Percentiles rank a stretch among this genome's conserved stretches.
These are phyloP conservation scores for Dasyornis broadbenti DNA, from an alignment of 2,113 vertebrate genomes.

Conservation along the genomic window DNA sequence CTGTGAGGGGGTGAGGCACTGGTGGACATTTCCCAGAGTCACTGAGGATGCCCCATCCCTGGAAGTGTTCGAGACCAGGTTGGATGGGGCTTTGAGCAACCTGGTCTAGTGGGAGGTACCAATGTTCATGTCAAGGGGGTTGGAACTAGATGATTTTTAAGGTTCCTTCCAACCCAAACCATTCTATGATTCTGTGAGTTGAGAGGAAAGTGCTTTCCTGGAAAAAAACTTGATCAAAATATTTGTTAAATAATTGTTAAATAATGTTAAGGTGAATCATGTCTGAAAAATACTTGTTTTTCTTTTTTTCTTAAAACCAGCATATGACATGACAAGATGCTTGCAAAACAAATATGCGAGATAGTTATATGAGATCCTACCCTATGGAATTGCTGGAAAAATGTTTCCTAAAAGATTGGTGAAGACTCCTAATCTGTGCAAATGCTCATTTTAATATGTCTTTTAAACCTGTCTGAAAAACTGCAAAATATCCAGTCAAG, in stretches of 20 bases:
- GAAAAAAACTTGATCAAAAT: no score
- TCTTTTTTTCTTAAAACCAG: neutral
- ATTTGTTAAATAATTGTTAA: neutral
- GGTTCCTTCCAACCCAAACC: neutral
- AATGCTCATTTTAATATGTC: neutral
- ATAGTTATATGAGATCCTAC: neutral
- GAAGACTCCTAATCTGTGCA: neutral
- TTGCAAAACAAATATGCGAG: neutral
- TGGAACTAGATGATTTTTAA: neutral
- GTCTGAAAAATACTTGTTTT: rapidly evolving
- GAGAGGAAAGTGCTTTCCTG: neutral
- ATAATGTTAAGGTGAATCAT: neutral
- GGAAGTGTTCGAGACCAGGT: neutral
- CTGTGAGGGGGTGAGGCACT: neutral
- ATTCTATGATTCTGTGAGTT: neutral
- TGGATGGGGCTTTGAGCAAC: neutral
- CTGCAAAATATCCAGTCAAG: neutral
- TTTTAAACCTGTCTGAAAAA: neutral
- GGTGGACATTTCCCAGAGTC: neutral
- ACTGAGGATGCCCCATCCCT: neutral
- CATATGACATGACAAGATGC: rapidly evolving
- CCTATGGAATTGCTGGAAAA: neutral
- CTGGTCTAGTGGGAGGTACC: neutral
- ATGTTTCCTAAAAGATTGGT: neutral
- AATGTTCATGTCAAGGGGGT: no score